phyloP scores from a whole-genome alignment of 2,888 invertebrate genomes.

The Arctia plantaginis region DNA sequence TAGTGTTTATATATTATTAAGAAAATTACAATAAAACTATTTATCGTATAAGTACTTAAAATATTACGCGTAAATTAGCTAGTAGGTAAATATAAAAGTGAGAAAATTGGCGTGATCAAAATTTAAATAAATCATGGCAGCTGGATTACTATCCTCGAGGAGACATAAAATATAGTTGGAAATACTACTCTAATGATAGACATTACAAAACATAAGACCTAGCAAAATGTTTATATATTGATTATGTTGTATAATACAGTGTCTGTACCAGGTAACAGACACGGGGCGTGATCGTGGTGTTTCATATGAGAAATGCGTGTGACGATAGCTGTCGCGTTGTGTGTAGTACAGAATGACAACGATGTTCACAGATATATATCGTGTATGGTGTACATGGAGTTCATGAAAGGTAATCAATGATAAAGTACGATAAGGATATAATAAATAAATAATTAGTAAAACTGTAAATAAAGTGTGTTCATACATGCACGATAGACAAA shows the following conservation, averaged over 20 bases:
- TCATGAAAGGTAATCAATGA: slow-evolving; percentile 78
- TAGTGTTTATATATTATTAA: slow-evolving; percentile 59
- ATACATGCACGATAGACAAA: slow-evolving; percentile 77
- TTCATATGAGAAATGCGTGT: slow-evolving; percentile 60
- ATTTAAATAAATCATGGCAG: slow-evolving; percentile 64
- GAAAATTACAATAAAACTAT: slow-evolving; percentile 61
- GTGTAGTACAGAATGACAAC: slow-evolving; percentile 66
- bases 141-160: slow-evolving; percentile 66
- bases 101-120: slow-evolving; percentile 77
- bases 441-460: slow-evolving; percentile 63
- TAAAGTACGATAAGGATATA: slow-evolving; percentile 65
- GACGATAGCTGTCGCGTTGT: slow-evolving; percentile 63
- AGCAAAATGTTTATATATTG: slow-evolving; percentile 62
- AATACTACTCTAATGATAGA: slow-evolving; percentile 79
- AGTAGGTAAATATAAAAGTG: slow-evolving; percentile 68
- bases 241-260: slow-evolving; percentile 61
- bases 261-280: slow-evolving; percentile 57
- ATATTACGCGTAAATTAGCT: slow-evolving; percentile 71
- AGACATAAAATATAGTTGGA: slow-evolving; percentile 67
- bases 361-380: slow-evolving; percentile 68
- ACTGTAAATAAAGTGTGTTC: slow-evolving; percentile 66
- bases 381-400: slow-evolving; percentile 81
- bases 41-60: slow-evolving; percentile 62
- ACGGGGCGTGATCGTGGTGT: slow-evolving; percentile 53
- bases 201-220: slow-evolving; percentile 75